A percentile compares a stretch with the other conserved stretches of the same genome.
phyloP scores from a whole-genome alignment of 64 coral and sea anemone genomes.

The Acropora tenuis region DNA sequence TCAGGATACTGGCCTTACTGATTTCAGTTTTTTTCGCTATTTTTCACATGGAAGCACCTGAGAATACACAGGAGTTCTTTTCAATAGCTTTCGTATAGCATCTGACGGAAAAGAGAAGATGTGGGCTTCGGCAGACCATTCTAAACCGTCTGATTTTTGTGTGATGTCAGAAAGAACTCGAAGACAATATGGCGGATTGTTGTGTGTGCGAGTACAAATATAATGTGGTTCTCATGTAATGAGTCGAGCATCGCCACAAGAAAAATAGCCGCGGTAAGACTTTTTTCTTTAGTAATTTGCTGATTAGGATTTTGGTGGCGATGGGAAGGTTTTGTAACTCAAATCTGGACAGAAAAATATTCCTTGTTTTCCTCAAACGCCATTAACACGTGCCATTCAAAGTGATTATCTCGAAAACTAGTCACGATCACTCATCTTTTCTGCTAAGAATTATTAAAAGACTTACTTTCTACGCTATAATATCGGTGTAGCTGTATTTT shows the following conservation, averaged over 20 bases:
- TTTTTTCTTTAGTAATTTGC: conserved; percentile 25
- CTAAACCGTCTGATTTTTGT: no score
- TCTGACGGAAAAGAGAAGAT: no score
- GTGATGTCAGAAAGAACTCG: no score
- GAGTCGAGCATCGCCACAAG: not conserved
- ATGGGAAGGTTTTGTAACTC: conserved; percentile 1
- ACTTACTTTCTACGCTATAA: conserved; percentile 7
- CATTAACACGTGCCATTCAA: not conserved
- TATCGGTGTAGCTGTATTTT: not conserved
- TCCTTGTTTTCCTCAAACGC: not conserved
- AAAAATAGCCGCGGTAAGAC: not conserved
- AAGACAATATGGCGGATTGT: no score
- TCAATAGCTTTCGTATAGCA: no score
- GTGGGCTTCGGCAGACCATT: no score
- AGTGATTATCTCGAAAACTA: conserved; percentile 9
- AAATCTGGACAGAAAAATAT: not conserved
- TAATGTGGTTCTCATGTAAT: not conserved
- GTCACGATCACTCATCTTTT: not conserved
- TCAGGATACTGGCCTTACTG: not conserved
- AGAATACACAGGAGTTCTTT: not conserved
- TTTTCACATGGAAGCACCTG: not conserved
- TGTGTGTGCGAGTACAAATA: no score
- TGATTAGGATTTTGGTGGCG: conserved; percentile 10
- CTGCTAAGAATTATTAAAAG: conserved; percentile 9
- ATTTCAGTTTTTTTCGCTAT: not conserved